Conservation (phyloP, 1,140 invertebrate genomes). For the Zaprionus tsacasi region DNA sequence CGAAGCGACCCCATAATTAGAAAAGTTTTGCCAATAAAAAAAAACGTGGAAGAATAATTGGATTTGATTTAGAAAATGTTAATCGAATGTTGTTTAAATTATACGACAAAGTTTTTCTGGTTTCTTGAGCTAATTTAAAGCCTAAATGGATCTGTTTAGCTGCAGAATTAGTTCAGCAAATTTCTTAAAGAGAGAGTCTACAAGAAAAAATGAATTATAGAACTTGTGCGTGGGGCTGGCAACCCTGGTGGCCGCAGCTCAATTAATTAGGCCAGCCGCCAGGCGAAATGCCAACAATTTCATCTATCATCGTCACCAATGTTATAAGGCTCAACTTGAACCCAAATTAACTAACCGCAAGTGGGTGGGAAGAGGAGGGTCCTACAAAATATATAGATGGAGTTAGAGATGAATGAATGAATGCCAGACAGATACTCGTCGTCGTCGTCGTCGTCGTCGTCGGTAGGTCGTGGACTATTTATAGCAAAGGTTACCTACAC, state of each 20-base stretch:
- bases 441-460: constrained; percentile 40
- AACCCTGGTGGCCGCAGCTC: constrained; percentile 16
- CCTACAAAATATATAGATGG: constrained; percentile 8
- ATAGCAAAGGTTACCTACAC: constrained; percentile 46
- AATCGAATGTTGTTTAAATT: constrained; percentile 27
- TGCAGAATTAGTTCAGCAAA: not conserved
- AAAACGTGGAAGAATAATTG: constrained; percentile 34
- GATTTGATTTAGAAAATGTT: constrained; percentile 45
- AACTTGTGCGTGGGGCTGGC: not conserved
- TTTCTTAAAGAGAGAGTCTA: not conserved
- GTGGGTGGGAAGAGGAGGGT: not conserved
- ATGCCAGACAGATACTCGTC: constrained; percentile 48
- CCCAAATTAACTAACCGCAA: constrained; percentile 72
- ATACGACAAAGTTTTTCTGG: not conserved
- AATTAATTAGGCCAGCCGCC: constrained; percentile 57
- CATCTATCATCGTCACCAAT: constrained; percentile 51
- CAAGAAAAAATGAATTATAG: constrained; percentile 13
- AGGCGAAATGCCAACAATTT: constrained; percentile 52
- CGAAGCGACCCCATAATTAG: constrained; percentile 61
- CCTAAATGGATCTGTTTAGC: not conserved
- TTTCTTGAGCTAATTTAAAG: not conserved
- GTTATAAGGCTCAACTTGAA: constrained; percentile 34
- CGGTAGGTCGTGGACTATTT: constrained; percentile 45
- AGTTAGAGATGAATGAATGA: constrained; percentile 23
- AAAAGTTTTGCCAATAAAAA: constrained; percentile 49